Percentiles rank a stretch among this genome's conserved stretches.
phyloP scores from a whole-genome alignment of 64 coral and sea anemone species.

The Montipora cactus region DNA sequence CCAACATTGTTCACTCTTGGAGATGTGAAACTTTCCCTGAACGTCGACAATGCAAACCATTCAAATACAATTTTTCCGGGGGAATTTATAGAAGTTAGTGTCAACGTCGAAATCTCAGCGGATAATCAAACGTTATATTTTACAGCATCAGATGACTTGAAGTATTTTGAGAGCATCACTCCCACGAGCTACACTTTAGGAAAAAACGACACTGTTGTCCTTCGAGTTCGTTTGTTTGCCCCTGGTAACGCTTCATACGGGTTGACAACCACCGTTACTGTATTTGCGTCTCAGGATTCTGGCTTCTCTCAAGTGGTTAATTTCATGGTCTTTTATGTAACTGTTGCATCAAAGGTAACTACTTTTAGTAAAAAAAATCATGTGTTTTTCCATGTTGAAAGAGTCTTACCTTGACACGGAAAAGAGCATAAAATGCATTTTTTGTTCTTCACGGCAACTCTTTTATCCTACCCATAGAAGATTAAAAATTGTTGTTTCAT shows the following conservation, averaged over 20 bases:
- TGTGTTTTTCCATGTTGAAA: no score
- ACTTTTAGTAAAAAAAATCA: no score
- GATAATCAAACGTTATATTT: slow-evolving; percentile 33
- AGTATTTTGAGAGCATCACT: slow-evolving; percentile 18
- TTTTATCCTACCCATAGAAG: no score
- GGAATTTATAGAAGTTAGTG: slow-evolving; percentile 2
- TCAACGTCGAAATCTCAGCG: slow-evolving; percentile 52
- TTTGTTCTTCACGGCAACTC: no score
- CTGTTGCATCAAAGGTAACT: slow-evolving; percentile 62
- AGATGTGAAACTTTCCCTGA: slow-evolving; percentile 53
- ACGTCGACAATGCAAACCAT: neutral
- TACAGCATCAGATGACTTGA: slow-evolving; percentile 55
- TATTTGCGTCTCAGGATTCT: slow-evolving; percentile 51
- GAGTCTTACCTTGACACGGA: no score
- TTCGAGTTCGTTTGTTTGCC: neutral
- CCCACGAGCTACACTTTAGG: neutral
- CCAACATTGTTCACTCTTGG: slow-evolving; percentile 57
- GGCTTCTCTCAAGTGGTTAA: slow-evolving; percentile 12
- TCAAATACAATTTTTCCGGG: slow-evolving; percentile 37
- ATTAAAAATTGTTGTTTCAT: no score
- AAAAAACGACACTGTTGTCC: slow-evolving; percentile 6
- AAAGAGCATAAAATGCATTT: no score
- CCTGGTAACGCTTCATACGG: slow-evolving; percentile 42
- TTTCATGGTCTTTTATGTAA: slow-evolving; percentile 70
- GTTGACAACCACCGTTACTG: slow-evolving; percentile 49